Percentiles rank a stretch among this genome's conserved stretches.
Conservation (phyloP, 2,888 invertebrate species). For the Mythimna ferrago region DNA sequence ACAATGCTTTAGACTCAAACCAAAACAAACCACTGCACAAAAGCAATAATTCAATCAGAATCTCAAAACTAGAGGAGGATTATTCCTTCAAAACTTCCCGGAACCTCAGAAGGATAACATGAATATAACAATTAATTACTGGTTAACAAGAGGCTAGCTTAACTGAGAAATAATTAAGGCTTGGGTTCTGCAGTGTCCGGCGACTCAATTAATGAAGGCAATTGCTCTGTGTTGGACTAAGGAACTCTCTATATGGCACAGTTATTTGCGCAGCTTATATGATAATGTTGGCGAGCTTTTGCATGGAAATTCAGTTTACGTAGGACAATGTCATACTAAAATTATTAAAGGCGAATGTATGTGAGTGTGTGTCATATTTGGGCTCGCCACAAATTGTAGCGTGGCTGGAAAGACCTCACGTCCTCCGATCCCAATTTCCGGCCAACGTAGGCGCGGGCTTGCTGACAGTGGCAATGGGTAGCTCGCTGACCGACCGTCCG, state of each 20-base stretch:
- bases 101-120: slow-evolving; percentile 35
- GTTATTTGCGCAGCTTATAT: slow-evolving; percentile 10
- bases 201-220: slow-evolving; percentile 59
- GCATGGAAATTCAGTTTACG: neutral
- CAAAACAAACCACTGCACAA: slow-evolving; percentile 11
- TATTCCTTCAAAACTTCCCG: slow-evolving; percentile 41
- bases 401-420: no score
- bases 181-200: slow-evolving; percentile 42
- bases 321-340: neutral
- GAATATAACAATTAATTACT: slow-evolving; percentile 58
- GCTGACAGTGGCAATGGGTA: no score
- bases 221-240: slow-evolving; percentile 46
- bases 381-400: no score
- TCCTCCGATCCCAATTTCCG: no score
- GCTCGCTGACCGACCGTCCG: no score
- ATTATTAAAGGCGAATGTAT: neutral
- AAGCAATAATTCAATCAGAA: slow-evolving; percentile 30
- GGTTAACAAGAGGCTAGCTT: slow-evolving; percentile 54
- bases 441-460: no score
- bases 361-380: neutral
- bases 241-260: slow-evolving; percentile 24
- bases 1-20: neutral
- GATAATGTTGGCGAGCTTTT: neutral
- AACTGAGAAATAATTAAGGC: slow-evolving; percentile 60
- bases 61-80: slow-evolving; percentile 29